Conservation (phyloP, 35 echinoderm and acorn worm genomes). For the Apostichopus japonicus region DNA sequence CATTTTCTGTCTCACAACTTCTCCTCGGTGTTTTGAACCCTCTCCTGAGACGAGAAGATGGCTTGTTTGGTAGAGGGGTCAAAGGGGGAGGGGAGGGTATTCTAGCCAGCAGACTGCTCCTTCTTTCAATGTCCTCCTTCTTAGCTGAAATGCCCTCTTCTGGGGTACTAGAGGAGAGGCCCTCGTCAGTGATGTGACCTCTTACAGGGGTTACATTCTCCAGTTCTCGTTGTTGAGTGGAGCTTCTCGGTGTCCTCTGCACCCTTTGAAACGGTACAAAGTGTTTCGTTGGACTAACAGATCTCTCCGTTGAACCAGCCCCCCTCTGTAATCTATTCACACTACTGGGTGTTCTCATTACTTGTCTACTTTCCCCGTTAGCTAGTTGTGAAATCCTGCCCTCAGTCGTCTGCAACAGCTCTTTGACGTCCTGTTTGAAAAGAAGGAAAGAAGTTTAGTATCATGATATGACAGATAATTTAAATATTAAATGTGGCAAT, state of each 20-base stretch:
- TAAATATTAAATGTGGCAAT: no score
- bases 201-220: not conserved
- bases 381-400: constrained; percentile 4
- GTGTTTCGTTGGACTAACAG: not conserved
- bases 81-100: constrained; percentile 89
- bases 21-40: constrained; percentile 63
- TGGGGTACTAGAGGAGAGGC: not conserved
- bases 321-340: not conserved
- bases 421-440: constrained; percentile 20
- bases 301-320: not conserved
- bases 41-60: constrained; percentile 19
- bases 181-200: not conserved
- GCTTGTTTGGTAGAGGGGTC: constrained; percentile 60
- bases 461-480: not conserved
- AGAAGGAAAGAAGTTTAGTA: not conserved
- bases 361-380: not conserved
- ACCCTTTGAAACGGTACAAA: not conserved
- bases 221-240: not conserved
- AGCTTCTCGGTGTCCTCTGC: not conserved
- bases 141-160: constrained; percentile 23
- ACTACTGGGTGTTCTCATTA: not conserved
- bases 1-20: not conserved
- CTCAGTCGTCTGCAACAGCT: not conserved
- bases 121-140: constrained; percentile 54
- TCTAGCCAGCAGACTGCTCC: constrained; percentile 56